Conservation (phyloP, 2,888 invertebrate species). For the Aspidiotus destructor region DNA sequence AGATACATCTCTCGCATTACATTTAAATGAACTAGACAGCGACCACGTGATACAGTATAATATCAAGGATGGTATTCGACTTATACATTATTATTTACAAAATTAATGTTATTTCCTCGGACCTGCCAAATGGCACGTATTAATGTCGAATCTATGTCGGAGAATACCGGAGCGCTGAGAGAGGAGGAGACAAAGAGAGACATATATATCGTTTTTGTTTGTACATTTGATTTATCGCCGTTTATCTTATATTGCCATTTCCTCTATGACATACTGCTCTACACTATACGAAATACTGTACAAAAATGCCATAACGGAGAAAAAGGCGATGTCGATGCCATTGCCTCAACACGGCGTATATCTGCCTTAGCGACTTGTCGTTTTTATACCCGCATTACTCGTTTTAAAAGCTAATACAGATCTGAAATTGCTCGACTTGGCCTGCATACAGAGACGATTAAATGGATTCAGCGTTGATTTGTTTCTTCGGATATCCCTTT, state of each 20-base stretch:
- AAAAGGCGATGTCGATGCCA: too few relatives aligned
- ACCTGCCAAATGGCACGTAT: constrained; percentile 30
- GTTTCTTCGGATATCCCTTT: too few relatives aligned
- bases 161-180: not conserved
- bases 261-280: too few relatives aligned
- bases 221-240: constrained; percentile 27
- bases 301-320: too few relatives aligned
- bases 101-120: constrained; percentile 29
- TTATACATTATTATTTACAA: constrained; percentile 25
- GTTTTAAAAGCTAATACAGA: too few relatives aligned
- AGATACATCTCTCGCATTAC: constrained; percentile 18
- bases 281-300: too few relatives aligned
- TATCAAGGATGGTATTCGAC: constrained; percentile 9
- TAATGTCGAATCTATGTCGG: constrained; percentile 15
- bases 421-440: too few relatives aligned
- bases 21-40: constrained; percentile 30
- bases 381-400: too few relatives aligned
- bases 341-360: too few relatives aligned
- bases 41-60: constrained; percentile 11
- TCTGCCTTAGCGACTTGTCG: too few relatives aligned
- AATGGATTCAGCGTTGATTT: too few relatives aligned
- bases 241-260: constrained; percentile 10
- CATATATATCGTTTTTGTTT: constrained; percentile 24
- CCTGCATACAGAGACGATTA: too few relatives aligned
- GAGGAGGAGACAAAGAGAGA: constrained; percentile 3